Percentiles rank a stretch among this genome's conserved stretches.
Evolutionary conservation across 2,113 vertebrate genomes (phyloP).

Genomic region (Erpornis zantholeuca): DNA sequence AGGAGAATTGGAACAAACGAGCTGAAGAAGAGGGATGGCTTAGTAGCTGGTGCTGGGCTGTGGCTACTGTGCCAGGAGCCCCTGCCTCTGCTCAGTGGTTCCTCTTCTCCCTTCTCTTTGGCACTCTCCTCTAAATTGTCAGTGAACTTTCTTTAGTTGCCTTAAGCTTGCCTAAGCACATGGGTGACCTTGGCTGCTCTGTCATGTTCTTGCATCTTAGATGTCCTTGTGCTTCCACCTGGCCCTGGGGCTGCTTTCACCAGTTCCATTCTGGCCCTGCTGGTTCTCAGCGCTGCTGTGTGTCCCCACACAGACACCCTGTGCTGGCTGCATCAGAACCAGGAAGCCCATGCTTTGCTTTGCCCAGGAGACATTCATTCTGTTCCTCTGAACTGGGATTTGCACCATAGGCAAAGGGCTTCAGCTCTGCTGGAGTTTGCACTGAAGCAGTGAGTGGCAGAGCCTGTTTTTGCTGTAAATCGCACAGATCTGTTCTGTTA

Average conservation of each 20-base stretch:
- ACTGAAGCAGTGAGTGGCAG: not conserved
- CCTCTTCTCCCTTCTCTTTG: conserved; percentile 6
- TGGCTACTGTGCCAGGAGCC: not conserved
- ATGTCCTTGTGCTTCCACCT: not conserved
- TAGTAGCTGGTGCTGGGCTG: not conserved
- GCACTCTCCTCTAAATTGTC: not conserved
- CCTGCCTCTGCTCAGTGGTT: not conserved
- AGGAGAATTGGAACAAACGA: conserved; percentile 6
- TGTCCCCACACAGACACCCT: not conserved
- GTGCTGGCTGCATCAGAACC: not conserved
- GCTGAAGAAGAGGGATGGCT: not conserved
- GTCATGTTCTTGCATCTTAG: not conserved
- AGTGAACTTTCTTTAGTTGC: conserved; percentile 32
- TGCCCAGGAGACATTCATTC: not conserved
- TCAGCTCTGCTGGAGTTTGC: not conserved
- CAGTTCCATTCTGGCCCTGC: not conserved
- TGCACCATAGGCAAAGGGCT: not conserved
- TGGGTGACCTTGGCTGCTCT: not conserved
- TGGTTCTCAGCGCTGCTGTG: not conserved
- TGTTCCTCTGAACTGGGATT: not conserved
- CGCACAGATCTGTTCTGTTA: not conserved
- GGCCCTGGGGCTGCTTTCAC: not conserved
- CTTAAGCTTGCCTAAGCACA: conserved; percentile 12
- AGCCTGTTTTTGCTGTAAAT: not conserved
- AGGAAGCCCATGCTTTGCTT: not conserved